Conservation (phyloP, 2,113 vertebrate genomes). For the Mirza zaza region DNA sequence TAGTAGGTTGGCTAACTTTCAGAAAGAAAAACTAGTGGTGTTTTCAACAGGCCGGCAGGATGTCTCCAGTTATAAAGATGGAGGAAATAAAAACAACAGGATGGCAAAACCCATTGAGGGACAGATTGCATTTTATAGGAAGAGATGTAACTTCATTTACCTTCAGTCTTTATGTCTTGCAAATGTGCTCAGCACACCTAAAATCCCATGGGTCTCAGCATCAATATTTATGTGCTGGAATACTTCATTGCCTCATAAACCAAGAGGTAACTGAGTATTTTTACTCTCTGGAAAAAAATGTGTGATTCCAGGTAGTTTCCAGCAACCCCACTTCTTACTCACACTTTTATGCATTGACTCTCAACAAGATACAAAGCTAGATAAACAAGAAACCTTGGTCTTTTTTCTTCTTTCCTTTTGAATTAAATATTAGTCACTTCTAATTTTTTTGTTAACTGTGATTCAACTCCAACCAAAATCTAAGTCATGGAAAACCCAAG, state of each 20-base stretch:
- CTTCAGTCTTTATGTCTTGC: constrained; percentile 75
- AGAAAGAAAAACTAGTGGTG: constrained; percentile 57
- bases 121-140: constrained; percentile 79
- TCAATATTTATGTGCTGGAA: constrained; percentile 82
- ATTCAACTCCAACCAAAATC: constrained; percentile 9
- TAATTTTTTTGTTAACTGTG: background rate
- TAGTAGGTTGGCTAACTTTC: constrained; percentile 69
- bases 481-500: background rate
- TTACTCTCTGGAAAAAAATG: constrained; percentile 70
- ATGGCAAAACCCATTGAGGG: constrained; percentile 60
- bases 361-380: background rate
- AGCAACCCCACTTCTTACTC: constrained; percentile 54
- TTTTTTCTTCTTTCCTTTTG: background rate
- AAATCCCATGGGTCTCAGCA: constrained; percentile 74
- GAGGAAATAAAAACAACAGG: constrained; percentile 70
- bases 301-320: constrained; percentile 69
- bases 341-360: background rate
- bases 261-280: constrained; percentile 80
- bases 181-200: constrained; percentile 76
- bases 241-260: constrained; percentile 84
- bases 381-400: background rate
- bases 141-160: constrained; percentile 83
- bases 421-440: background rate
- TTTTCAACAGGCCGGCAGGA: constrained; percentile 50
- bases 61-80: constrained; percentile 65